Evolutionary conservation across 2,888 invertebrate genomes (phyloP), one percentile per base, ranked within the genome.

Genomic region (Arctia plantaginis): DNA sequence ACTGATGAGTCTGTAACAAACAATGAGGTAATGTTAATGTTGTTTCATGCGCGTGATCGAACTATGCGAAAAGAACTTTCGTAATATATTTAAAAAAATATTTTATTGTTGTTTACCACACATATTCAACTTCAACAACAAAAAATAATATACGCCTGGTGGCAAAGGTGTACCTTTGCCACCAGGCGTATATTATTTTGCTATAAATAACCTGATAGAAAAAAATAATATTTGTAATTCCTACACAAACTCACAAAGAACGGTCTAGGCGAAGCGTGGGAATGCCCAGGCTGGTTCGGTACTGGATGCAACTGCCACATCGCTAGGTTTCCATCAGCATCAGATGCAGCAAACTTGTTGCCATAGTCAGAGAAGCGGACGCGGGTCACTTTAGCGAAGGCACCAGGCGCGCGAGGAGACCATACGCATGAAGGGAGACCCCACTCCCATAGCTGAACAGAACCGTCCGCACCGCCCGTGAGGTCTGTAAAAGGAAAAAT

Each of bases 401-500:
- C 99, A 51, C 99, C 99, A 0, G 99, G 97, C n/a, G 98, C 97
- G 62, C 99, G 96, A 1, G 99, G 99, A 35, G 98, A 97, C 88
- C 99, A 98, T 23, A 99, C 98, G 64, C 98, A 98, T 78, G 98
- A 98, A 70, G 97, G 97, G 93, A 99, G 99, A 13, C 99, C 99
- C 99, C 99, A 99, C 95, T 99, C 99, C 99, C 99, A 99, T 80
- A 99, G 96, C 84, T 98, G 98, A 1, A 99, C 99, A 0, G 99
- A 99, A 15, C 99, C 99, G 95, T 99, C 99, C 90, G 99, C 98
- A 20, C 99, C 98, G 74, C 99, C 99, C 66, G 99, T 99, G 85
- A 99, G 94, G 95, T 99, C 98, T 98, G 87, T 51, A 20, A 47
- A 51, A 64, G 0, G 18, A 68, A 62, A 51, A 18, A 8, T 20